A percentile compares a stretch with the other conserved stretches of the same genome.
phyloP scores from a whole-genome alignment of 2,888 invertebrate species.

The Caenorhabditis becei region DNA sequence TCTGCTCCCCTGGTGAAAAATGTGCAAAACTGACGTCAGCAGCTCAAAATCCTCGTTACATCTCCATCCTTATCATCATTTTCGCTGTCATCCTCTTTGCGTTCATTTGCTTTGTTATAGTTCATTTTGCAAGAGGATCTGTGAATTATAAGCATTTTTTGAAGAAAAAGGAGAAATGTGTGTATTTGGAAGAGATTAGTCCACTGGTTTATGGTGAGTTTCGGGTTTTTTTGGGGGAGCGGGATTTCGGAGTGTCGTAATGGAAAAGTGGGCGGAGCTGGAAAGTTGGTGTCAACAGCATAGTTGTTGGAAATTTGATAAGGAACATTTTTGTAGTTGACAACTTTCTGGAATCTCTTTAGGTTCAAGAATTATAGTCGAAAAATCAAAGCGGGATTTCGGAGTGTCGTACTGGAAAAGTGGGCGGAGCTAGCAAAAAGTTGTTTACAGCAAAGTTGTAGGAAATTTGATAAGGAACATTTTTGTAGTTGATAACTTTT shows the following conservation, averaged over 20 bases:
- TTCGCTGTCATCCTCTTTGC: constrained; percentile 70
- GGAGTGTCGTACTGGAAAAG: too few relatives aligned
- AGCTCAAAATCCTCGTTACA: constrained; percentile 35
- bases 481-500: too few relatives aligned
- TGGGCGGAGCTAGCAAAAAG: too few relatives aligned
- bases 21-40: constrained; percentile 66
- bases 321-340: too few relatives aligned
- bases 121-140: constrained; percentile 71
- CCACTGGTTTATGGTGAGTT: constrained; percentile 78
- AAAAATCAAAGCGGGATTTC: too few relatives aligned
- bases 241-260: neutral
- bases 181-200: constrained; percentile 71
- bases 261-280: too few relatives aligned
- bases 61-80: constrained; percentile 62
- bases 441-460: too few relatives aligned
- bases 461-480: too few relatives aligned
- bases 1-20: constrained; percentile 72
- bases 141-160: constrained; percentile 67
- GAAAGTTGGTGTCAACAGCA: too few relatives aligned
- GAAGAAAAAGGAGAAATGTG: constrained; percentile 76
- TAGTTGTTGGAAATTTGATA: too few relatives aligned
- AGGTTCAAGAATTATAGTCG: too few relatives aligned
- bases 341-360: too few relatives aligned
- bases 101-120: constrained; percentile 66
- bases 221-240: neutral